Percentiles rank a stretch among this genome's conserved stretches.
These are phyloP conservation scores for Agrypnus murinus DNA, from an alignment of 2,888 invertebrate genomes.

Conservation along the genomic window DNA sequence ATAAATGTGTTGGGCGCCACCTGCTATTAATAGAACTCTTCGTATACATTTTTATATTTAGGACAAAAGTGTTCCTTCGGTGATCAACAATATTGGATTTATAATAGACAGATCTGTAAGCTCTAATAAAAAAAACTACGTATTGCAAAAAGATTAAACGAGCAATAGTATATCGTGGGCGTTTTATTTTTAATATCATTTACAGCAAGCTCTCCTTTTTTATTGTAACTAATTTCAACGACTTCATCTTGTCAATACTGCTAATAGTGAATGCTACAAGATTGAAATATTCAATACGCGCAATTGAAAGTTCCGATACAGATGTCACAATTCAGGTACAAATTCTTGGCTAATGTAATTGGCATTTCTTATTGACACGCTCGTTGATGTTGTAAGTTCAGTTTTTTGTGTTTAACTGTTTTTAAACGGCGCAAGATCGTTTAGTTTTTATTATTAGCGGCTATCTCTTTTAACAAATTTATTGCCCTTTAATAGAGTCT, in stretches of 20 bases:
- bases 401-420: background rate
- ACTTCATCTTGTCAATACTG: background rate
- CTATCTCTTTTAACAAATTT: constrained; percentile 26
- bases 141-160: no score
- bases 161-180: background rate
- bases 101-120: no score
- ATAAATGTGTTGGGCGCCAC: no score
- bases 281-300: constrained; percentile 22
- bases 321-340: constrained; percentile 26
- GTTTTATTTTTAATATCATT: background rate
- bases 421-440: background rate
- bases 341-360: constrained; percentile 11
- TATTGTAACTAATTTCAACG: background rate
- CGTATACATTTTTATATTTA: no score
- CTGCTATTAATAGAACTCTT: no score
- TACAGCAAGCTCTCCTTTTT: background rate
- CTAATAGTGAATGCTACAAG: constrained; percentile 1
- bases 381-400: constrained; percentile 4
- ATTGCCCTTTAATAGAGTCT: constrained; percentile 21
- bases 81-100: no score
- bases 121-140: no score
- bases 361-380: constrained; percentile 19
- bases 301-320: constrained; percentile 30
- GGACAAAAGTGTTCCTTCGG: no score
- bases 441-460: constrained; percentile 10